Evolutionary conservation across 2,888 invertebrate genomes (phyloP).

Genomic region (Balanococcus diminutus): DNA sequence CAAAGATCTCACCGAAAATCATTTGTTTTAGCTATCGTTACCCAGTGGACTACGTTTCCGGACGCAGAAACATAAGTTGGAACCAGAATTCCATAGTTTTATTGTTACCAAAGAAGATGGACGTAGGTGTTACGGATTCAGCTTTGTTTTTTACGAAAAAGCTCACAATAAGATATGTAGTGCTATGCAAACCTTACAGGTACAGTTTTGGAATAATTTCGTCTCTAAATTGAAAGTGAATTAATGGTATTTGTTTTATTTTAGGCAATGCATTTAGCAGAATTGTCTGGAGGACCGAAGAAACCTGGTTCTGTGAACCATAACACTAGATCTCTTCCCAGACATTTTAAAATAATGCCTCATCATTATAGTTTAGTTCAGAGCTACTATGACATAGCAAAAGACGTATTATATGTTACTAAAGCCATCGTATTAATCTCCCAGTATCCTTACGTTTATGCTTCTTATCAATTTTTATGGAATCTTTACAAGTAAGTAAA

Average conservation of each 20-base stretch:
- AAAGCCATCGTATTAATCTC: constrained; percentile 94
- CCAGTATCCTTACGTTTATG: constrained; percentile 87
- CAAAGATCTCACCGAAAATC: constrained; percentile 30
- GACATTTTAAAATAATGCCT: constrained; percentile 84
- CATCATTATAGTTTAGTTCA: constrained; percentile 78
- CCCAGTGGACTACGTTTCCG: constrained; percentile 93
- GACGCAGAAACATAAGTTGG: constrained; percentile 86
- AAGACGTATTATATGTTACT: constrained; percentile 93
- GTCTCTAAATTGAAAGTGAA: background rate
- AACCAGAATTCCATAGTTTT: constrained; percentile 93
- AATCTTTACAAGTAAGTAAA: constrained; percentile 79
- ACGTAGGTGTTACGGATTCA: constrained; percentile 90
- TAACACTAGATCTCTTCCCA: constrained; percentile 83
- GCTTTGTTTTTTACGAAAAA: constrained; percentile 95
- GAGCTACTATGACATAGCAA: constrained; percentile 86
- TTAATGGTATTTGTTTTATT: constrained; percentile 40
- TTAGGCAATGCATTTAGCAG: constrained; percentile 87
- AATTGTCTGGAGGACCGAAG: constrained; percentile 79
- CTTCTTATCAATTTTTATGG: constrained; percentile 83
- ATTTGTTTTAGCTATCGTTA: constrained; percentile 76
- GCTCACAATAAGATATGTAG: constrained; percentile 92
- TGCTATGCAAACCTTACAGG: constrained; percentile 86
- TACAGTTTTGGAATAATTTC: constrained; percentile 61
- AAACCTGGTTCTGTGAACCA: constrained; percentile 64
- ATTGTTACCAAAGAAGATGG: constrained; percentile 97